Base-by-base conservation (phyloP, 2,888 invertebrate genomes). In the Andrena haemorrhoa region DNA sequence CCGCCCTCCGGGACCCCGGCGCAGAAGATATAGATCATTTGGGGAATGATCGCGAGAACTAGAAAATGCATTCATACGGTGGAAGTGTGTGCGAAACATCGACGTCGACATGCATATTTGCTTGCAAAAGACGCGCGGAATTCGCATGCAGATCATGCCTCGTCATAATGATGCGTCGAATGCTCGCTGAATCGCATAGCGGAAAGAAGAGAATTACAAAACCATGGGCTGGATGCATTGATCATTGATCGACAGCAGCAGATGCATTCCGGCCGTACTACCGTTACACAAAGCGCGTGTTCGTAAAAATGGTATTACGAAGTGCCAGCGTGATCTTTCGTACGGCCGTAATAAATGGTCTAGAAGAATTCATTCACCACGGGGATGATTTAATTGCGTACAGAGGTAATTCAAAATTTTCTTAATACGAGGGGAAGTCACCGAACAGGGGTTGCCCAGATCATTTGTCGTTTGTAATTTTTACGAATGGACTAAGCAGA, bases 131-230 rank as follows among this genome's bases (percentile, higher is more conserved):
- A 53, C 35, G 63, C 51, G 23, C 31, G 66, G 66, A 66, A 66
- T 66, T 66, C 66, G 58, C 23, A 31, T 12, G 12, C 3, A 47
- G 16, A 65, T 73, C 26, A 56, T 8, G 26, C 29, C 3, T 10
- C n/a, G 2, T 47, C 33, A 41, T 31, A 47, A 74, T 47, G 74
- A 74, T 41, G 20, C 47, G 2, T 58, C 16, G n/a, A 33, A 47
- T 26, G 29, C 3, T 74, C 7, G 58, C 31, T 33, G n/a, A 33
- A 58, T 47, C 7, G 56, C 58, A 16, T 20, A 20, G 16, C 1
- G 8, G 31, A n/a, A 74, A 68, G 31, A 73, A 56, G 56, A 56
- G 26, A 65, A 65, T 73, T 56, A 23, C 35, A 29, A 64, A 65
- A 29, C 12, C 41, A 26, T 56, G 10, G 12, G 10, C 2, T 1